Percentiles rank a stretch among this genome's conserved stretches.
Evolutionary conservation across 2,113 vertebrate genomes (phyloP).

Genomic region (Sinocyclocheilus maitianheensis): DNA sequence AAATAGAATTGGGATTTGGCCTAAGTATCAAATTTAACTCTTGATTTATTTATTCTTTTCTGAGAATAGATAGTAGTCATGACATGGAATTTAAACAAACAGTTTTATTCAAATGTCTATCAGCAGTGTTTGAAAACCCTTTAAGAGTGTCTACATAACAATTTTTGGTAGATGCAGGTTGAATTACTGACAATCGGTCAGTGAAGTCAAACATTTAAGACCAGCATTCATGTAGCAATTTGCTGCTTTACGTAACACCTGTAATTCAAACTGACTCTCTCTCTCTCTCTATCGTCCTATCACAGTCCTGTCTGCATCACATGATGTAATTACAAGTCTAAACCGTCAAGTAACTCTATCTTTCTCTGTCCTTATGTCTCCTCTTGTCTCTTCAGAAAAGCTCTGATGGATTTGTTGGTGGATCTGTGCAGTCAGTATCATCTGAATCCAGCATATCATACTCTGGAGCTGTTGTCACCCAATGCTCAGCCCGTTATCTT

Average conservation of each 20-base stretch:
- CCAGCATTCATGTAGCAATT: constrained; percentile 31
- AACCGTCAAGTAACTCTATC: constrained; percentile 59
- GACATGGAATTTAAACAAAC: background rate
- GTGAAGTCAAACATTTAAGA: constrained; percentile 20
- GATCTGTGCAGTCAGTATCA: constrained; percentile 89
- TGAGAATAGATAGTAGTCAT: background rate
- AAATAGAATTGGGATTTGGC: too few relatives aligned
- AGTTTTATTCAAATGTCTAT: background rate
- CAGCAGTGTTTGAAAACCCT: background rate
- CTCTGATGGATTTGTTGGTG: constrained; percentile 96
- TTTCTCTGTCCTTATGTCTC: constrained; percentile 42
- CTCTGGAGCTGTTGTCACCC: constrained; percentile 82
- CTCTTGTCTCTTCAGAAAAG: constrained; percentile 80
- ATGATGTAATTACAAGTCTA: constrained; percentile 57
- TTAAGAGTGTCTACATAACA: too few relatives aligned
- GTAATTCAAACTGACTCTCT: constrained; percentile 34
- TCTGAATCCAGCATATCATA: constrained; percentile 89
- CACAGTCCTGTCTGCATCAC: constrained; percentile 32
- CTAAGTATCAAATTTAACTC: background rate
- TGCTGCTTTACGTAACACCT: constrained; percentile 46
- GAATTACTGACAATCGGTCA: constrained; percentile 5
- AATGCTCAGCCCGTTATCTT: constrained; percentile 82
- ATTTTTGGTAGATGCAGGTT: background rate
- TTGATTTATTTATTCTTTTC: background rate
- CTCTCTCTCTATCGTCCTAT: constrained; percentile 25